A percentile compares a stretch with the other conserved stretches of the same genome.
phyloP scores from a whole-genome alignment of 2,113 vertebrate species.

The Ornithorhynchus anatinus region DNA sequence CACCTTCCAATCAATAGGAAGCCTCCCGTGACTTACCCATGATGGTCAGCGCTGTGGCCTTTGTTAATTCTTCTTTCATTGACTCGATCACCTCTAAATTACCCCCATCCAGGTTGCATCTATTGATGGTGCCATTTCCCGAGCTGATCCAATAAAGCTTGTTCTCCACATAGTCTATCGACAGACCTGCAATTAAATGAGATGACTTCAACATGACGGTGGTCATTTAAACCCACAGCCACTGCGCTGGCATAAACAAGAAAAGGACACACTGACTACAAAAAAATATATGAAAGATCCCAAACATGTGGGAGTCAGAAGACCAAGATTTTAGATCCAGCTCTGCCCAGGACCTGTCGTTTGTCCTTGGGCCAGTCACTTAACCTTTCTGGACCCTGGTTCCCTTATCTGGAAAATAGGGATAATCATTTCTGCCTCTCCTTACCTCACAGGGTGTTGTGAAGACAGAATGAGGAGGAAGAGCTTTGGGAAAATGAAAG shows the following conservation, averaged over 20 bases:
- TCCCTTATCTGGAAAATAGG: background rate
- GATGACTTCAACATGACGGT: constrained; percentile 35
- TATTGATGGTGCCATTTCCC: constrained; percentile 95
- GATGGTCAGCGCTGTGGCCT: constrained; percentile 93
- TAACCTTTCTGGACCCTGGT: background rate
- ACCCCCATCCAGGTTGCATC: constrained; percentile 93
- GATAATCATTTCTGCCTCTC: background rate
- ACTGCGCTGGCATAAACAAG: background rate
- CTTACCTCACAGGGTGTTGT: too few species aligned
- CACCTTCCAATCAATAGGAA: constrained; percentile 49
- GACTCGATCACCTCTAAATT: constrained; percentile 93
- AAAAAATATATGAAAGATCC: background rate
- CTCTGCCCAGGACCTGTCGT: too few species aligned
- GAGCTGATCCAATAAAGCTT: constrained; percentile 99
- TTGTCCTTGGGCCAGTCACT: background rate
- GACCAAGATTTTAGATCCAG: background rate
- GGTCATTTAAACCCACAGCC: background rate
- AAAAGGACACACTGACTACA: background rate
- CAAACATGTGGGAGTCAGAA: background rate
- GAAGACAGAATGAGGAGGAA: too few species aligned
- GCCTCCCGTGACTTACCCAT: constrained; percentile 88
- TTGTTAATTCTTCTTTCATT: constrained; percentile 90
- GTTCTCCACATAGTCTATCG: constrained; percentile 90
- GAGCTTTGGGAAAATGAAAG: too few species aligned
- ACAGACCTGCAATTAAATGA: constrained; percentile 86